phyloP scores from a whole-genome alignment of 2,113 vertebrate species.

The Gobius niger region DNA sequence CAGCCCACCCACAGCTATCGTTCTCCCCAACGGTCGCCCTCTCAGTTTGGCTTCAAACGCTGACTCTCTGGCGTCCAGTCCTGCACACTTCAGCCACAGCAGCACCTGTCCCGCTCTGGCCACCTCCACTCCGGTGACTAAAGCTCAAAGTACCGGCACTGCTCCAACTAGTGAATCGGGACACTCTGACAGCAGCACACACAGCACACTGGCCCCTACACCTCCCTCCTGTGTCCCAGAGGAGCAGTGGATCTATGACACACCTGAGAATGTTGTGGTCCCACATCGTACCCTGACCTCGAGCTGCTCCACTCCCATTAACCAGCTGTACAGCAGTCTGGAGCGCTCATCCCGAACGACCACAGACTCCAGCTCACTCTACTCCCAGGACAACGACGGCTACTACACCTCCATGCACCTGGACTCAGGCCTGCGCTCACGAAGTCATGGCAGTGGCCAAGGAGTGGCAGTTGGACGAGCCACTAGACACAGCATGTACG shows the following conservation, averaged over 20 bases:
- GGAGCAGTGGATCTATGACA: slow-evolving; percentile 83
- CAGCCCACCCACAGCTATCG: slow-evolving; percentile 51
- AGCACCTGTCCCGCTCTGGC: slow-evolving; percentile 54
- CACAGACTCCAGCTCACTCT: slow-evolving; percentile 84
- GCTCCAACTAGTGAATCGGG: slow-evolving; percentile 77
- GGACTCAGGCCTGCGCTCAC: slow-evolving; percentile 78
- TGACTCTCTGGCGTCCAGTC: slow-evolving; percentile 27
- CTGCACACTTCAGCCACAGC: slow-evolving; percentile 59
- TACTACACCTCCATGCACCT: slow-evolving; percentile 82
- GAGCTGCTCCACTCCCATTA: slow-evolving; percentile 82
- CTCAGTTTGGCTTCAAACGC: slow-evolving; percentile 51
- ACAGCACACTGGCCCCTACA: slow-evolving; percentile 60
- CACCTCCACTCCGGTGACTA: slow-evolving; percentile 55
- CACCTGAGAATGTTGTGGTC: slow-evolving; percentile 70
- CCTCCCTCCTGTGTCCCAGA: slow-evolving; percentile 57
- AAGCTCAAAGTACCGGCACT: slow-evolving; percentile 39
- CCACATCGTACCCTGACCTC: slow-evolving; percentile 76
- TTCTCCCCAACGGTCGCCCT: slow-evolving; percentile 54
- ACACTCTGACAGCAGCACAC: slow-evolving; percentile 75
- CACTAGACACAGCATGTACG: slow-evolving; percentile 85
- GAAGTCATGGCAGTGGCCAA: slow-evolving; percentile 65
- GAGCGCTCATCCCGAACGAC: slow-evolving; percentile 79
- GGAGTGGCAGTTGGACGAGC: slow-evolving; percentile 72
- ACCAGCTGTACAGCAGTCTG: slow-evolving; percentile 86
- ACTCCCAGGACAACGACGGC: slow-evolving; percentile 85